phyloP scores from a whole-genome alignment of 2,113 vertebrate genomes.

The Lamprotornis superbus region DNA sequence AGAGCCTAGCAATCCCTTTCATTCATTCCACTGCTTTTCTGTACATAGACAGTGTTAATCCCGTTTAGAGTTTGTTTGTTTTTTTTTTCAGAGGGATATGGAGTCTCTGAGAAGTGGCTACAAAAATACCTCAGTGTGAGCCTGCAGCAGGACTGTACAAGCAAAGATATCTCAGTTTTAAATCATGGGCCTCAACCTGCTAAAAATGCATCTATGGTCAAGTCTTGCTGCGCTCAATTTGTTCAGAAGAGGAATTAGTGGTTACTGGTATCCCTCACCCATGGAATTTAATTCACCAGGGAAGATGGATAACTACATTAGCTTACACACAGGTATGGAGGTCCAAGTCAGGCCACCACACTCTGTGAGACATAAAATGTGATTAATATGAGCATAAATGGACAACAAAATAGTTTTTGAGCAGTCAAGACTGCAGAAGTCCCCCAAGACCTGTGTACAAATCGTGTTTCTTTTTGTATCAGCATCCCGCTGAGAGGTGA shows the following conservation, averaged over 20 bases:
- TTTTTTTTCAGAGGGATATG: background rate
- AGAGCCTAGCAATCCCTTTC: background rate
- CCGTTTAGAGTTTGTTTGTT: background rate
- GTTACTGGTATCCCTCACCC: background rate
- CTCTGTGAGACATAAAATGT: background rate
- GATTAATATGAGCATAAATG: background rate
- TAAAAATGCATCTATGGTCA: background rate
- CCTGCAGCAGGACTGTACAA: background rate
- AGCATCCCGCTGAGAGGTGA: background rate
- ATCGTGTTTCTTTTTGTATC: background rate
- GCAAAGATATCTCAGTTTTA: background rate
- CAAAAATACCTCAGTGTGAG: background rate
- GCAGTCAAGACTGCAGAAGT: background rate
- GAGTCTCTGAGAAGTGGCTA: background rate
- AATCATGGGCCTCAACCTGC: background rate
- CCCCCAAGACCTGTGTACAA: background rate
- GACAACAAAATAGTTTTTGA: background rate
- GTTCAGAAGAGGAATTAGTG: background rate
- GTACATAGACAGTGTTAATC: background rate
- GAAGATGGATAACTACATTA: background rate
- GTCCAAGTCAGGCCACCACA: background rate
- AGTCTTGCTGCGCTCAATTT: background rate
- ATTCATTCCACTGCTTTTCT: background rate
- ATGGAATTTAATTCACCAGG: background rate
- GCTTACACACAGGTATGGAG: background rate